A percentile compares a stretch with the other conserved stretches of the same genome.
Evolutionary conservation across 2,113 vertebrate genomes (phyloP).

Genomic region (Pollachius pollachius): DNA sequence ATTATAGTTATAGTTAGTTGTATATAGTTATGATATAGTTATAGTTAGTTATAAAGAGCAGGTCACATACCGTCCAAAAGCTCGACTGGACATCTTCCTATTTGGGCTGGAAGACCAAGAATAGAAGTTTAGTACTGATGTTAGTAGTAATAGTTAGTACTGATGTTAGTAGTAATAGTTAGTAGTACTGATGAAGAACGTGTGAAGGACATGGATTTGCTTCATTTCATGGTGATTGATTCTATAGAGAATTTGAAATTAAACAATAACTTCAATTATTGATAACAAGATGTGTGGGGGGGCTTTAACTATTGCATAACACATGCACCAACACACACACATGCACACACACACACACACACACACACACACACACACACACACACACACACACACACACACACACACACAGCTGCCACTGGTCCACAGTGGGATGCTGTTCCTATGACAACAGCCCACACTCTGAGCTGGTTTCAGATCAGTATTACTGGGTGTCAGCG

Average conservation of each 20-base stretch:
- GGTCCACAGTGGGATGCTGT: constrained; percentile 18
- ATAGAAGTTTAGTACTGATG: not conserved
- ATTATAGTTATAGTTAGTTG: no score
- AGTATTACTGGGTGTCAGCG: not conserved
- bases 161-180: no score
- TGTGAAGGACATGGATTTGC: no score
- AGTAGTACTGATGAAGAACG: no score
- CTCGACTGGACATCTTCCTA: constrained; percentile 87
- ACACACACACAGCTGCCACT: not conserved
- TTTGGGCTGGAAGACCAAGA: constrained; percentile 76
- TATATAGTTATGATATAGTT: no score
- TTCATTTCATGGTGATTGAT: no score
- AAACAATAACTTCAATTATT: no score
- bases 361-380: not conserved
- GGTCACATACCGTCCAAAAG: constrained; percentile 83
- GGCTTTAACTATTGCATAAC: not conserved
- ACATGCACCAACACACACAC: not conserved
- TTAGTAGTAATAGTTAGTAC: not conserved
- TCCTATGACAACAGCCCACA: constrained; percentile 37
- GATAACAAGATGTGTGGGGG: no score
- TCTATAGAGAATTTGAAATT: no score
- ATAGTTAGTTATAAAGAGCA: no score
- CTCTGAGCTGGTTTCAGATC: constrained; percentile 17
- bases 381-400: constrained; percentile 10
- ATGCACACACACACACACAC: constrained; percentile 11